phyloP scores from a whole-genome alignment of 2,888 invertebrate species.

The Drosophila gaucha region DNA sequence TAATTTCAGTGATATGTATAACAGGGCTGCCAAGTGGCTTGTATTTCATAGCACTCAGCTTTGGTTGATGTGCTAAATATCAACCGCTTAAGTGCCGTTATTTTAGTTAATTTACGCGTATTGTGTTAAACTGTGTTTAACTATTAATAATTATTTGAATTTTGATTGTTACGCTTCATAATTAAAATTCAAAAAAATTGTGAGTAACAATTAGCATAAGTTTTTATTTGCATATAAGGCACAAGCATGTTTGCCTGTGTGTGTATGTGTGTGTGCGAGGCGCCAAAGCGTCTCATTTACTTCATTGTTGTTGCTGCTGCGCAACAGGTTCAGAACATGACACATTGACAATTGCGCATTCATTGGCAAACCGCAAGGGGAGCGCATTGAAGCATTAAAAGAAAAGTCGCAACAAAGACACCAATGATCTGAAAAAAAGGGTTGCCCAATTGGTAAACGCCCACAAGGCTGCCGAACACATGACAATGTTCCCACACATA shows the following conservation, averaged over 20 bases:
- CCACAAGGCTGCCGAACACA: constrained; percentile 34
- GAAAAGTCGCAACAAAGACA: constrained; percentile 17
- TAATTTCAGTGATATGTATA: background rate
- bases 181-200: no score
- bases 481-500: constrained; percentile 63
- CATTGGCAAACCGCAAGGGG: constrained; percentile 46
- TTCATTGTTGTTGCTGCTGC: background rate
- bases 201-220: background rate
- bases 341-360: constrained; percentile 32
- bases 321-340: constrained; percentile 45
- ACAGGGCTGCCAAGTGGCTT: background rate
- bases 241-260: no score
- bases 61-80: background rate
- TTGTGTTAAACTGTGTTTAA: background rate
- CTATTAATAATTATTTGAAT: background rate
- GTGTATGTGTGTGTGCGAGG: background rate
- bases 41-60: background rate
- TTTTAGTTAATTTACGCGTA: background rate
- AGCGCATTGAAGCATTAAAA: constrained; percentile 43
- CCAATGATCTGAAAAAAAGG: constrained; percentile 24
- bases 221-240: background rate
- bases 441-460: constrained; percentile 30
- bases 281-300: constrained; percentile 1
- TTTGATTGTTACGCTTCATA: background rate
- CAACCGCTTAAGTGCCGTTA: background rate